Conservation (phyloP, 2,888 invertebrate species). For the Drosophila nr. perissopoda region DNA sequence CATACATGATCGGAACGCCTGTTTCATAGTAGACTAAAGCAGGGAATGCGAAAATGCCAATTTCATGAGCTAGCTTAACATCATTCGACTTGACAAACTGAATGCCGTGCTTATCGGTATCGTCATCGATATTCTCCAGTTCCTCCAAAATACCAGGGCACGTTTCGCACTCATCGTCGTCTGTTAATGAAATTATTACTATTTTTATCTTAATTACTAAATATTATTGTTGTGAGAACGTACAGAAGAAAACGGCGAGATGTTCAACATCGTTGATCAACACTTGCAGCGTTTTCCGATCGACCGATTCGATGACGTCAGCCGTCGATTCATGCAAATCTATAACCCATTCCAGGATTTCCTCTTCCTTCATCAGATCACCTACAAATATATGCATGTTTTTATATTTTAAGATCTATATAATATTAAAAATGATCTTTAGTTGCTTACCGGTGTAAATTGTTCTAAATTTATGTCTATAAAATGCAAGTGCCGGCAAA, state of each 20-base stretch:
- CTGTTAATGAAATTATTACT: slow-evolving; percentile 83
- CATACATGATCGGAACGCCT: slow-evolving; percentile 96
- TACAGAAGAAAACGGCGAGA: slow-evolving; percentile 96
- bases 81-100: slow-evolving; percentile 97
- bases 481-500: slow-evolving; percentile 93
- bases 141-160: slow-evolving; percentile 94
- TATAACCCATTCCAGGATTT: slow-evolving; percentile 95
- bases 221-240: slow-evolving; percentile 82
- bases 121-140: slow-evolving; percentile 95
- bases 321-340: slow-evolving; percentile 93
- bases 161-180: slow-evolving; percentile 93
- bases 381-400: slow-evolving; percentile 81
- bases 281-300: slow-evolving; percentile 94
- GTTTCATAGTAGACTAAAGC: slow-evolving; percentile 97
- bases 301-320: slow-evolving; percentile 96
- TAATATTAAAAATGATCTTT: accelerated
- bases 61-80: slow-evolving; percentile 94
- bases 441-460: slow-evolving; percentile 88
- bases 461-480: slow-evolving; percentile 94
- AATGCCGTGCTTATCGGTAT: slow-evolving; percentile 96
- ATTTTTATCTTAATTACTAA: not conserved
- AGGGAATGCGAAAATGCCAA: slow-evolving; percentile 96
- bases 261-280: slow-evolving; percentile 95
- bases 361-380: slow-evolving; percentile 96
- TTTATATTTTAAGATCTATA: too few relatives aligned